A percentile compares a stretch with the other conserved stretches of the same genome.
These are phyloP conservation scores for Acromyrmex charruanus DNA, from an alignment of 1,140 invertebrate genomes.

Conservation along the genomic window DNA sequence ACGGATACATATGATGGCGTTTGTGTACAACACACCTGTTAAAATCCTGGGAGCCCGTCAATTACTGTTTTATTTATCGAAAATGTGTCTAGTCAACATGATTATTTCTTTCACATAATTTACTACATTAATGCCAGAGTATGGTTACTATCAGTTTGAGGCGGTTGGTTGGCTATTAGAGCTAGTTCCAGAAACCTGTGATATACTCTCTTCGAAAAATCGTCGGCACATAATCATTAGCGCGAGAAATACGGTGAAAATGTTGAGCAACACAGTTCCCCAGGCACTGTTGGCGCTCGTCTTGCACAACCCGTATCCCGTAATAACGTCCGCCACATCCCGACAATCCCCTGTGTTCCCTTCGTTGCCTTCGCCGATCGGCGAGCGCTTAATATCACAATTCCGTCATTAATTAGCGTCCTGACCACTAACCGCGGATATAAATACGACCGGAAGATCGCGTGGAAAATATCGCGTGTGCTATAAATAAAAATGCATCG, in stretches of 20 bases:
- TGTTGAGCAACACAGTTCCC: constrained; percentile 6
- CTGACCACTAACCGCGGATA: constrained; percentile 45
- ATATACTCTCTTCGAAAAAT: not conserved
- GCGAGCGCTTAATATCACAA: constrained; percentile 48
- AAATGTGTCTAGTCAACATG: not conserved
- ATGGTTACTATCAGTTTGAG: no score
- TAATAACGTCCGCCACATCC: constrained; percentile 22
- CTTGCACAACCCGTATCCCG: constrained; percentile 20
- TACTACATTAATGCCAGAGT: not conserved
- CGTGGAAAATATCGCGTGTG: constrained; percentile 26
- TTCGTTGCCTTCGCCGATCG: not conserved
- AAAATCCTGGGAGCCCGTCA: not conserved
- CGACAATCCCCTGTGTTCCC: constrained; percentile 14
- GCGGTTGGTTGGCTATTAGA: not conserved
- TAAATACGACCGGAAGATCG: constrained; percentile 54
- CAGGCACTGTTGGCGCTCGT: not conserved
- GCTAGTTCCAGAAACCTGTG: not conserved
- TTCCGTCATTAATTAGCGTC: constrained; percentile 50
- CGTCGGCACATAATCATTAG: constrained; percentile 30
- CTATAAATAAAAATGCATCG: constrained; percentile 45
- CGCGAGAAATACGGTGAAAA: constrained; percentile 8
- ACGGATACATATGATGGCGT: not conserved
- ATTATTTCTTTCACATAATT: not conserved
- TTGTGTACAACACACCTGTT: not conserved
- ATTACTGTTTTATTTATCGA: not conserved